These are phyloP conservation scores for Mus minutoides DNA, from an alignment of 2,797 vertebrate species.

Conservation along the genomic window DNA sequence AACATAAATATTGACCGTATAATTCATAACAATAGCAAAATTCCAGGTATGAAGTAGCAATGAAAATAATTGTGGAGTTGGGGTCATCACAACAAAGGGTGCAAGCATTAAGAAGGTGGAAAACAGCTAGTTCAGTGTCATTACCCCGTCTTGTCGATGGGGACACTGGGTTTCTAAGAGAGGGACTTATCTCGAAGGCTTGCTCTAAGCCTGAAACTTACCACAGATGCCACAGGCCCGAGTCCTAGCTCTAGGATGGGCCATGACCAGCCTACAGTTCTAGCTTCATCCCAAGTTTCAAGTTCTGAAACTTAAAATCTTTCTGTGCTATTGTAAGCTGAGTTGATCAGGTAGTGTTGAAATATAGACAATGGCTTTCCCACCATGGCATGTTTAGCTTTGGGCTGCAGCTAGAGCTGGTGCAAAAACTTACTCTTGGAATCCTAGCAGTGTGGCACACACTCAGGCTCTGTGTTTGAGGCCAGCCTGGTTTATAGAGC, in stretches of 20 bases:
- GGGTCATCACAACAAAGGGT: neutral
- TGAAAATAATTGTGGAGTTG: neutral
- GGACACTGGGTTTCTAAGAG: neutral
- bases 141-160: neutral
- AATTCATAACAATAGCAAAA: neutral
- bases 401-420: no score
- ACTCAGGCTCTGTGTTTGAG: neutral
- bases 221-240: accelerated
- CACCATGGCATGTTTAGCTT: neutral
- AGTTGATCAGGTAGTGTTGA: neutral
- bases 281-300: neutral
- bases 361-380: neutral
- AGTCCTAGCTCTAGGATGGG: neutral
- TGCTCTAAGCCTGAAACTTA: accelerated
- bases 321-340: neutral
- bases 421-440: neutral
- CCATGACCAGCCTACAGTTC: neutral
- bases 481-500: neutral
- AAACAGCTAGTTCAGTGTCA: neutral
- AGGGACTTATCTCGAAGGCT: neutral
- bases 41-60: neutral
- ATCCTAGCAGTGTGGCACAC: neutral
- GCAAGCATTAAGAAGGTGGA: neutral
- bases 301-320: neutral
- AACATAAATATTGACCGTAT: neutral